Evolutionary conservation across 92 coral and sea anemone genomes (phyloP), one percentile per base, ranked within the genome.

Genomic region (Ricordea florida): DNA sequence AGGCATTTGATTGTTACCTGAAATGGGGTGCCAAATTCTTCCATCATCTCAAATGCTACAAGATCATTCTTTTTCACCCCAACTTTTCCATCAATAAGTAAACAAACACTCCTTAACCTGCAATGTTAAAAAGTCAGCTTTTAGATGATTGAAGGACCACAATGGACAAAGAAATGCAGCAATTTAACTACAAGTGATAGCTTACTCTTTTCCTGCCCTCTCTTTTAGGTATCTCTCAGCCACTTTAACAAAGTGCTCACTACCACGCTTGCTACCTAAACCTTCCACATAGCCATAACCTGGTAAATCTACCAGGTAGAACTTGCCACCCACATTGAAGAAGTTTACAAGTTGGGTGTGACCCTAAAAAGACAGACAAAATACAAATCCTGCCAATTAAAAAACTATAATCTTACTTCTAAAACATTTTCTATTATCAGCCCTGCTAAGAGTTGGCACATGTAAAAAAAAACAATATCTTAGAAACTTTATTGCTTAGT

Each of bases 271-370:
- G 40, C 55, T 75, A 24, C 93, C 97, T 32, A 65, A 57, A 10
- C 92, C 80, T 51, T 84, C 77, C 9, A 91, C 97, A 56, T 79
- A 87, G 1, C 93, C 97, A 84, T 91, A 91, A 5, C 97, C 97
- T n/a, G 97, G 97, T 0, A 91, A 77, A 71, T 91, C 97, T 16
- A 91, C 97, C 11, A 91, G 58, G 85, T 84, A 87, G 50, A 91
- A 83, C 70, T 75, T 85, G 6, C 88, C 83, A 23, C 82, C 87
- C 29, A 88, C 69, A 51, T 84, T 91, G 72, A 87, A 91, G 61
- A 73, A 89, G 47, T 88, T 88, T 10, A 91, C 73, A 18, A 87
- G 82, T 30, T 90, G 85, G 21, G 97, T 91, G 71, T 84, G 93
- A 9, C 97, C 97, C 97, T 91, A 36, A 25, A 61, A 75, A 13